Evolutionary conservation across 2,888 invertebrate species (phyloP).

Genomic region (Neria commutata): DNA sequence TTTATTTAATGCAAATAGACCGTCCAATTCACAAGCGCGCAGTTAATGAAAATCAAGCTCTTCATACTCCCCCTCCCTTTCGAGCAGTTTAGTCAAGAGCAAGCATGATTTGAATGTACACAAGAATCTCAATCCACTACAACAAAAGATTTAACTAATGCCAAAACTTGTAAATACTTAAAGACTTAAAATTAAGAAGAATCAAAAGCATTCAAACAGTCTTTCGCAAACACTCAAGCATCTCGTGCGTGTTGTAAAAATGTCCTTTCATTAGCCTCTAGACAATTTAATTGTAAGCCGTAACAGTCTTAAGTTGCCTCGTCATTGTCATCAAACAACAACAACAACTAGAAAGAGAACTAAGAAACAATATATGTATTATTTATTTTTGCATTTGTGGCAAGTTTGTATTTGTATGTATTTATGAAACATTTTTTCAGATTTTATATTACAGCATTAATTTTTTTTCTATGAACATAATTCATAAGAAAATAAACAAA

Average conservation of each 20-base stretch:
- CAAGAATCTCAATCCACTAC: no score
- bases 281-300: neutral
- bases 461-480: no score
- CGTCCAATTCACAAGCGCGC: neutral
- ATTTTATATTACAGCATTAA: no score
- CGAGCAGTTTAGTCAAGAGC: neutral
- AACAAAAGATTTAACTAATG: conserved; percentile 9
- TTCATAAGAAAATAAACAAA: no score
- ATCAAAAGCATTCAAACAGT: conserved; percentile 6
- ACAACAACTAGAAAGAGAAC: conserved; percentile 24
- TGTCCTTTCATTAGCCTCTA: conserved; percentile 17
- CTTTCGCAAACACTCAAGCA: conserved; percentile 9
- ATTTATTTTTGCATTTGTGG: conserved; percentile 19
- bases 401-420: no score
- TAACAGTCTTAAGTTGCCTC: no score
- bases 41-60: neutral
- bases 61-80: no score
- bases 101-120: no score
- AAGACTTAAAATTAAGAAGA: conserved; percentile 6
- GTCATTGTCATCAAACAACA: no score
- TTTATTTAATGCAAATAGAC: neutral
- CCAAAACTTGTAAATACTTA: conserved; percentile 17
- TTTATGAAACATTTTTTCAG: no score
- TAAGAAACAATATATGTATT: conserved; percentile 13
- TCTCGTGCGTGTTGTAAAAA: conserved; percentile 47